Evolutionary conservation across 1,140 invertebrate species (phyloP), one percentile per base, ranked within the genome.

Genomic region (Spodoptera litura): DNA sequence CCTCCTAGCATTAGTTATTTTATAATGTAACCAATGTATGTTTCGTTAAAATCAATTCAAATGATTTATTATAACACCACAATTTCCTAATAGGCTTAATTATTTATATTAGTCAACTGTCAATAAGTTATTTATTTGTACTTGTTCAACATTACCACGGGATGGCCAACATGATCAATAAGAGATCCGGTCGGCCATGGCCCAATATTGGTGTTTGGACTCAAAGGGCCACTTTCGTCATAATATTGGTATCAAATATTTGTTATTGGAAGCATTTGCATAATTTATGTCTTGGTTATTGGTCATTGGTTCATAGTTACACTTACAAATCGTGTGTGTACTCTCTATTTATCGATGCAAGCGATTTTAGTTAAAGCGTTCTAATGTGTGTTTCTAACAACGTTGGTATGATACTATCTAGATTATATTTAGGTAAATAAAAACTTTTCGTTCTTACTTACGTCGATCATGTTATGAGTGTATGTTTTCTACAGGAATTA

Each of bases 211-310:
- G 49, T 25, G 20, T 68, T 68, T 62, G 44, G 10, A 52, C 49
- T 52, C 51, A 68, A 52, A 68, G 44, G 44, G 64, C 64, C 64
- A 68, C 64, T 68, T 68, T 68, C 64, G 51, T 68, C 49, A 51
- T 51, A 52, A 52, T 52, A 35, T 68, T 52, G 44, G 64, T 68
- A 51, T 11, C 64, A 68, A 68, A 68, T 52, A 52, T 68, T 68
- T 68, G 64, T 68, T 68, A 68, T 52, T 68, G 64, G 49, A 15
- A 4, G 51, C 44, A 52, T 68, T 68, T 52, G 64, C 44, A 68
- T 68, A 68, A 68, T 15, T 51, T 68, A 68, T 52, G 64, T 52
- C 4, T 25, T 6, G n/a, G 15, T 8, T 25, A 25, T 51, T 66
- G 59, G 5, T 38, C 35, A 31, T n/a, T 51, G 4, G 64, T 68